phyloP scores from a whole-genome alignment of 2,888 invertebrate species.

The Agriopis aurantiaria region DNA sequence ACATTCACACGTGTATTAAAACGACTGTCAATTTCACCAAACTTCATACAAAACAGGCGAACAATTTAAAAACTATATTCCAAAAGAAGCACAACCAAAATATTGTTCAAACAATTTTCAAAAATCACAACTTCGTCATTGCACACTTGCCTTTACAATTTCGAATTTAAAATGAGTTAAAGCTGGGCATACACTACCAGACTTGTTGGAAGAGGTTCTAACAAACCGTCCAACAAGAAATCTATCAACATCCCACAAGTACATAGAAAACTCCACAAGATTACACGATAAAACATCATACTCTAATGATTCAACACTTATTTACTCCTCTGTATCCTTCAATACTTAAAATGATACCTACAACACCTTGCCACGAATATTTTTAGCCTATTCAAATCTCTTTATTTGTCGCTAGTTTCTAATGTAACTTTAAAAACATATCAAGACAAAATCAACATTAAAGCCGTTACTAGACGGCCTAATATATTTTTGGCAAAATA shows the following conservation, averaged over 20 bases:
- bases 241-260: constrained; percentile 2
- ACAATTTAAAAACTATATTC: constrained; percentile 42
- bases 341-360: constrained; percentile 30
- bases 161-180: constrained; percentile 32
- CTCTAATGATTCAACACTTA: constrained; percentile 13
- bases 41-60: constrained; percentile 44
- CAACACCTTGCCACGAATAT: constrained; percentile 23
- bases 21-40: constrained; percentile 42
- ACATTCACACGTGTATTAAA: constrained; percentile 35
- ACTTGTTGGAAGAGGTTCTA: constrained; percentile 15
- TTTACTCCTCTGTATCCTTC: background rate
- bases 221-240: constrained; percentile 19
- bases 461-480: background rate
- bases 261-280: constrained; percentile 18
- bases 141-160: constrained; percentile 63
- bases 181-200: constrained; percentile 49
- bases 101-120: constrained; percentile 47
- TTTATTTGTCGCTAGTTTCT: background rate
- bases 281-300: constrained; percentile 1
- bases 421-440: background rate
- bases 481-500: background rate
- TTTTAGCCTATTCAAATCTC: constrained; percentile 1
- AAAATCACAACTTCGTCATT: constrained; percentile 58
- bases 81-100: constrained; percentile 66
- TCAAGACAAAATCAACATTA: background rate